Evolutionary conservation across 2,888 invertebrate genomes (phyloP).

Genomic region (Tenthredo mesomela): DNA sequence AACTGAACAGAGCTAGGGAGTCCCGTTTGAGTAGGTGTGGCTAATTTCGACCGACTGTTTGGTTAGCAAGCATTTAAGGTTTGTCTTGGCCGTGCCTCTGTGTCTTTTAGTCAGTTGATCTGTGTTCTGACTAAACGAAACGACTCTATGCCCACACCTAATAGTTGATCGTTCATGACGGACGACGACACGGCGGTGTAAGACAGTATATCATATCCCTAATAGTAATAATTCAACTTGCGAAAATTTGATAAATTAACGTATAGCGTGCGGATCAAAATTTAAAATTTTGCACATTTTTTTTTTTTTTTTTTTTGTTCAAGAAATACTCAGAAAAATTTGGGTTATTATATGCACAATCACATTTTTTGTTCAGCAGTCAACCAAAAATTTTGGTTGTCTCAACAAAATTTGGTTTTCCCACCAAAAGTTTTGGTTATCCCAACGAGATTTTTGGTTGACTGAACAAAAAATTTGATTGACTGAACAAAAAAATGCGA

Average conservation of each 20-base stretch:
- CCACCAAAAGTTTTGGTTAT: too few species aligned
- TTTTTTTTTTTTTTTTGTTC: too few species aligned
- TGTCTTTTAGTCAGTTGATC: slow-evolving; percentile 78
- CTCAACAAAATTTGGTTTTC: too few species aligned
- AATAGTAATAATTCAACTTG: background rate
- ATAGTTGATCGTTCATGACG: slow-evolving; percentile 39
- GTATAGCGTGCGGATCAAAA: background rate
- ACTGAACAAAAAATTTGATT: too few species aligned
- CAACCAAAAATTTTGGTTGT: too few species aligned
- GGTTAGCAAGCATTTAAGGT: slow-evolving; percentile 77
- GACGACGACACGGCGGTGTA: background rate
- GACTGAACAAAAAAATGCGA: too few species aligned
- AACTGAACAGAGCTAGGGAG: background rate
- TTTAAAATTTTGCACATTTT: too few species aligned
- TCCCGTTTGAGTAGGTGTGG: slow-evolving; percentile 58
- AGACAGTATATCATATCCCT: background rate
- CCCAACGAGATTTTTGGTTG: too few species aligned
- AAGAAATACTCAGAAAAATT: too few species aligned
- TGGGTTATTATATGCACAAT: too few species aligned
- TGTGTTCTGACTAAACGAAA: slow-evolving; percentile 76
- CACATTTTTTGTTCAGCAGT: too few species aligned
- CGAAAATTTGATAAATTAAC: background rate
- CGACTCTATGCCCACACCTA: slow-evolving; percentile 57
- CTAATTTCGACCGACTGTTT: slow-evolving; percentile 77
- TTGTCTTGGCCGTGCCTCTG: slow-evolving; percentile 77